A percentile compares a stretch with the other conserved stretches of the same genome.
These are phyloP conservation scores for Tokudaia muenninki DNA, from an alignment of 2,797 vertebrate species.

Conservation along the genomic window DNA sequence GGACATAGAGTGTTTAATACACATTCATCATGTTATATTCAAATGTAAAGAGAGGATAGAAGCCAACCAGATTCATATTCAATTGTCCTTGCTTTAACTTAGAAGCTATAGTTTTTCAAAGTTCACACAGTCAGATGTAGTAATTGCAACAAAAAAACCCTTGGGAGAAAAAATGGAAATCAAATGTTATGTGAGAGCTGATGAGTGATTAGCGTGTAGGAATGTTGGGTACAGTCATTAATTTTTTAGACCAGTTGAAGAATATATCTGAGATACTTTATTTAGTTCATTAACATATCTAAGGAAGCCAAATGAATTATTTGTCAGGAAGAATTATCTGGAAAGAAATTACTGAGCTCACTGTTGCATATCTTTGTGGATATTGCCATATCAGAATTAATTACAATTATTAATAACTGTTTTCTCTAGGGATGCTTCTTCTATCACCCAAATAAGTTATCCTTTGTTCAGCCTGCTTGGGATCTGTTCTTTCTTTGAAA, in stretches of 20 bases:
- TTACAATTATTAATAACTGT: conserved; percentile 86
- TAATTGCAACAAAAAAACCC: background rate
- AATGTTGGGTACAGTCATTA: conserved; percentile 32
- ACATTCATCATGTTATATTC: background rate
- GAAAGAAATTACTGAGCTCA: conserved; percentile 86
- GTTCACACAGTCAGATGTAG: background rate
- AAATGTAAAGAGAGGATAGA: background rate
- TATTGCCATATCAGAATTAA: conserved; percentile 86
- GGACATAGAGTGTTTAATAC: background rate
- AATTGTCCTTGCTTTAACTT: background rate
- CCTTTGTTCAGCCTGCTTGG: conserved; percentile 58
- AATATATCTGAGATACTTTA: conserved; percentile 77
- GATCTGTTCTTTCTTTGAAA: conserved; percentile 60
- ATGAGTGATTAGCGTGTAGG: conserved; percentile 19
- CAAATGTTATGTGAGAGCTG: background rate
- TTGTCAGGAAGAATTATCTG: conserved; percentile 87
- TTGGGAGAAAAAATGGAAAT: background rate
- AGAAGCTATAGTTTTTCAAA: background rate
- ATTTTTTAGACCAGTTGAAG: conserved; percentile 61
- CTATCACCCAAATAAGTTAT: conserved; percentile 77
- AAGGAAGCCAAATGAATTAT: conserved; percentile 83
- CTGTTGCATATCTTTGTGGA: conserved; percentile 85
- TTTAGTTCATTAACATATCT: conserved; percentile 81
- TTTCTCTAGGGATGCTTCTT: conserved; percentile 79
- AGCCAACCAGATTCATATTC: background rate